Base-by-base conservation (phyloP, 2,113 vertebrate genomes). In the Calyptommatus sinebrachiatus region DNA sequence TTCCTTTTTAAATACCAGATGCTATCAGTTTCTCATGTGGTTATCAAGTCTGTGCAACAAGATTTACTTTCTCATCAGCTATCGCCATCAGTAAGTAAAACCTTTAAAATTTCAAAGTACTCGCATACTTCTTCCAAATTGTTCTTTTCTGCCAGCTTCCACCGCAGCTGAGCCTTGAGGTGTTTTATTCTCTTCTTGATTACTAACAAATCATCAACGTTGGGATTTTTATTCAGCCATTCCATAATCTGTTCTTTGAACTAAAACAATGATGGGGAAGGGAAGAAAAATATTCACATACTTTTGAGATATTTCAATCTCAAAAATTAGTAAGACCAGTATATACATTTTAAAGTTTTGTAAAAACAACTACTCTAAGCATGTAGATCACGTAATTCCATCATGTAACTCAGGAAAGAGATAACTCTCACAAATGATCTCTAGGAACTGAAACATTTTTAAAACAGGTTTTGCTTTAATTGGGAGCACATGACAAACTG, bases 151-250 rank as follows among this genome's bases (percentile, higher is more conserved):
- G 94, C 91, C 71, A 95, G 63, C 85, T 95, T 96, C 94, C 92
- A 95, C 68, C 93, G 94, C 73, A 96, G 89, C 86, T 84, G 89
- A 76, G 92, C 92, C 83, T 95, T 95, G 77, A 95, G 83, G 63
- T 5, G 86, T 90, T 94, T 95, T 80, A 96, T 68, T 4, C 24
- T 89, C 90, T 95, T 96, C 92, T 96, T 96, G 88, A 95, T 83
- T 12, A 83, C 88, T 45, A 95, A 35, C 57, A 96, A 92, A 61
- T 90, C 84, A 31, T 93, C 91, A 82, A 92, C 85, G 86, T 61
- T 88, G 1, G 94, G 93, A 63, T 77, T 93, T 79, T 71, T 86
- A 84, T 90, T 91, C 87, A 94, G 86, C 91, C 93, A 95, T 65
- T 94, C 82, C 9, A 80, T 85, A 77, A 90, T 78, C 72, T 94